Evolutionary conservation across 2,888 invertebrate genomes (phyloP).

Genomic region (Latheticus oryzae): DNA sequence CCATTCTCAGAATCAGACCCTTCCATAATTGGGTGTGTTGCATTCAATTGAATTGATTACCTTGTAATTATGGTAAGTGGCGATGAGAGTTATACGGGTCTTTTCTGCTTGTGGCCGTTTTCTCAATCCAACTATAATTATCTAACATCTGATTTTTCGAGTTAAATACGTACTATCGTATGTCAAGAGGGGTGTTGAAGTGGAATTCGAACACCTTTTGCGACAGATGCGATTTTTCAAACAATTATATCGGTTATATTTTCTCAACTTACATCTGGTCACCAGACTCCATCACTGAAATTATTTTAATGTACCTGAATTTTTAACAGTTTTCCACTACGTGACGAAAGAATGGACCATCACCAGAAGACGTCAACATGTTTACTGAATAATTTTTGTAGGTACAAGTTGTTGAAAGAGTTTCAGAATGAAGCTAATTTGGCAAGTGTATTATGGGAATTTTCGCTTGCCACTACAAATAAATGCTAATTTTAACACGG

Average conservation of each 20-base stretch:
- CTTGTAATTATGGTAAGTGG: conserved; percentile 6
- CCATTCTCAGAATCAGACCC: conserved; percentile 8
- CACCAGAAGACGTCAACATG: conserved; percentile 1
- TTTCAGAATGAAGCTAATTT: background rate
- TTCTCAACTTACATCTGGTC: conserved; percentile 30
- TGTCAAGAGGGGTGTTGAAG: conserved; percentile 38
- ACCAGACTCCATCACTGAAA: conserved; percentile 21
- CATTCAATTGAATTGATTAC: conserved; percentile 4
- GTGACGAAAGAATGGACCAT: conserved; percentile 21
- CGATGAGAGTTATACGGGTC: background rate
- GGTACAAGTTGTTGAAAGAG: conserved; percentile 3
- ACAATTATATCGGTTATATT: conserved; percentile 33
- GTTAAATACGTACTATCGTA: conserved; percentile 39
- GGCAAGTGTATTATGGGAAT: too few species aligned
- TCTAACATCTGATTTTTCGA: conserved; percentile 29
- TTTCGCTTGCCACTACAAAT: too few species aligned
- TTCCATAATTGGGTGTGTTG: too few species aligned
- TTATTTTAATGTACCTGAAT: conserved; percentile 4
- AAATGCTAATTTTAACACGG: too few species aligned
- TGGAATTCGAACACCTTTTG: conserved; percentile 33
- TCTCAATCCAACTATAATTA: conserved; percentile 29
- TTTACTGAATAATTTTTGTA: conserved; percentile 2
- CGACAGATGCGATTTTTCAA: conserved; percentile 36
- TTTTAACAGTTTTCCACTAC: conserved; percentile 14
- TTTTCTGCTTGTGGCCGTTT: background rate